These are phyloP conservation scores for Allacma fusca DNA, from an alignment of 2,888 invertebrate genomes.

Conservation along the genomic window DNA sequence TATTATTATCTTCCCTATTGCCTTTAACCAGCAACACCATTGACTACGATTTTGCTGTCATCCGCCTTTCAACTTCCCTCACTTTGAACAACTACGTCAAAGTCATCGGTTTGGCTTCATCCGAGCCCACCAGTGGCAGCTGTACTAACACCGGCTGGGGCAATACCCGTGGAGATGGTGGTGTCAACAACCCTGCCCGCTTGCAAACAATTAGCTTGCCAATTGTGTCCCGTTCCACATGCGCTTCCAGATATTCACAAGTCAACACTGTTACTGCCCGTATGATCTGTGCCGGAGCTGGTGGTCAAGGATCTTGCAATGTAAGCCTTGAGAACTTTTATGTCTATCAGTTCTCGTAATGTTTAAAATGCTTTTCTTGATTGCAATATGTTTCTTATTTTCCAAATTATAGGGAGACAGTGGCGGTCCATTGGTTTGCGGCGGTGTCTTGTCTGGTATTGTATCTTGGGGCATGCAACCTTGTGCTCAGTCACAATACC, in stretches of 20 bases:
- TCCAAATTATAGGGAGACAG: conserved; percentile 30
- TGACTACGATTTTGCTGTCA: conserved; percentile 47
- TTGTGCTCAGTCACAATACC: conserved; percentile 48
- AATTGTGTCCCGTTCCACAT: conserved; percentile 38
- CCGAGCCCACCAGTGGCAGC: conserved; percentile 40
- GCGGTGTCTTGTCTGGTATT: conserved; percentile 45
- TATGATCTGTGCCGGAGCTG: conserved; percentile 49
- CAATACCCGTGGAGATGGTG: conserved; percentile 45
- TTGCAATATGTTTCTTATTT: background rate
- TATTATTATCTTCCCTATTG: no score
- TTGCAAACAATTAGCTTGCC: conserved; percentile 44
- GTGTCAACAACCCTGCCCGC: conserved; percentile 35
- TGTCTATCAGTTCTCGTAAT: no score
- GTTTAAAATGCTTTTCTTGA: no score
- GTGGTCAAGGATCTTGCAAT: conserved; percentile 47
- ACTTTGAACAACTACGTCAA: conserved; percentile 42
- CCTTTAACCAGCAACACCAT: conserved; percentile 42
- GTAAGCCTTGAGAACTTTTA: background rate
- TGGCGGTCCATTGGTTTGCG: conserved; percentile 48
- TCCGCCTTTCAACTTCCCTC: conserved; percentile 42
- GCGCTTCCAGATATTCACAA: conserved; percentile 35
- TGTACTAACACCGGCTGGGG: conserved; percentile 51
- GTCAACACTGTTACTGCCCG: conserved; percentile 46
- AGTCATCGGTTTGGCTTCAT: conserved; percentile 35
- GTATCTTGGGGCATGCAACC: conserved; percentile 53